Evolutionary conservation across 2,797 vertebrate species (phyloP), one percentile per base, ranked within the genome.

Genomic region (Xenopus petersii): DNA sequence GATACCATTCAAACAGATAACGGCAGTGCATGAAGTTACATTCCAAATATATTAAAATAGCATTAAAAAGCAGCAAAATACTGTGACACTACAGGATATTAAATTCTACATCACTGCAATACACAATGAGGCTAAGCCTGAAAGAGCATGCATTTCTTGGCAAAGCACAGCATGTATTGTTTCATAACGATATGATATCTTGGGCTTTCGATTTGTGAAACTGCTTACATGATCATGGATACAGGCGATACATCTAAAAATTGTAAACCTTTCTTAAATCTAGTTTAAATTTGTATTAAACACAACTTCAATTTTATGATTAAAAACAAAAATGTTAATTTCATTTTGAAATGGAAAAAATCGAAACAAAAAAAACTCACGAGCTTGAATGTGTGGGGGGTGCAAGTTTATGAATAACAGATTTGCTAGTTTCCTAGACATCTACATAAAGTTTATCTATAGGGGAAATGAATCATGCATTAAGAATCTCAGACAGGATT

Each of bases 61-160:
- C 12, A 24, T 24, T 51, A 82, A 74, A 26, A 75, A 24, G 51
- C 36, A 68, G 60, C 26, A 83, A 81, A 84, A 81, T 47, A 24
- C 51, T 79, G 51, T 15, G 61, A 15, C 2, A 65, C 15, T 80
- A 79, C 15, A 76, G 70, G 71, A 80, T 71, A 80, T 4, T 80
- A 82, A 81, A 77, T 79, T 56, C 58, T 36, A 74, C 1, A 0
- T 0, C 36, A 71, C 0, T 59, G 12, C 2, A 77, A 81, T 76
- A 60, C 64, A 30, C 73, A 71, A 80, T 64, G 80, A 42, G 8
- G 36, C 36, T 42, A 79, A 66, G 21, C 12, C 26, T 75, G 75
- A n/a, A 63, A 75, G 11, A 60, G 11, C 55, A 16, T 12, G 62
- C 0, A n/a, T 13, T 64, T 13, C 8, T 2, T 73, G 73, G 64